These are phyloP conservation scores for Betta splendens DNA, from an alignment of 2,797 vertebrate species.

Conservation along the genomic window DNA sequence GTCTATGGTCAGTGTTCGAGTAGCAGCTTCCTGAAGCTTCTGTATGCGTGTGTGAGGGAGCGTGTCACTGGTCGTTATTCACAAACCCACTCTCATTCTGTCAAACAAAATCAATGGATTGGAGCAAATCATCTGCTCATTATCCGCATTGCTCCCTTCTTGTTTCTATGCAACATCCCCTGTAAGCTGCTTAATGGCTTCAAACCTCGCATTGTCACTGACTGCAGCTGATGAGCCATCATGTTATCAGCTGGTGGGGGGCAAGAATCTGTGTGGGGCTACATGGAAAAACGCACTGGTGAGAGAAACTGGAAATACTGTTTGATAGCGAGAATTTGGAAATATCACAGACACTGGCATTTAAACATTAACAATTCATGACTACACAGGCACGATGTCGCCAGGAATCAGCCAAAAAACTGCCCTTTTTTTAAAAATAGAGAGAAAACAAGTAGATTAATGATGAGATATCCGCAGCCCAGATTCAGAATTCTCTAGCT, in stretches of 20 bases:
- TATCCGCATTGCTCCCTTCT: conserved; percentile 1
- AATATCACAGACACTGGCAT: neutral
- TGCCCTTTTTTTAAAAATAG: neutral
- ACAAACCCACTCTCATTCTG: neutral
- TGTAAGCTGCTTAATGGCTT: conserved; percentile 41
- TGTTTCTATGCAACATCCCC: conserved; percentile 9
- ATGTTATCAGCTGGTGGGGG: conserved; percentile 23
- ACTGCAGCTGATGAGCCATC: neutral
- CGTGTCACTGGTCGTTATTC: neutral
- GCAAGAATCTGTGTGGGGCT: conserved; percentile 1
- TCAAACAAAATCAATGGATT: neutral
- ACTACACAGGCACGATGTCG: too few relatives aligned
- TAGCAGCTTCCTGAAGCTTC: neutral
- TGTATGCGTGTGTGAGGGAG: neutral
- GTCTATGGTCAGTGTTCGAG: neutral
- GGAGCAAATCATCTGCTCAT: conserved; percentile 14
- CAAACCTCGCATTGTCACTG: conserved; percentile 23
- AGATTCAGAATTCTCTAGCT: conserved; percentile 22
- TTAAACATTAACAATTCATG: neutral
- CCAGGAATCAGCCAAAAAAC: neutral
- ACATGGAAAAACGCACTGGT: neutral
- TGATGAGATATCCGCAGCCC: conserved; percentile 19
- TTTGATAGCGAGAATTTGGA: neutral
- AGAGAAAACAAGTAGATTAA: conserved; percentile 8
- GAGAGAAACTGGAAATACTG: neutral